Base-by-base conservation (phyloP, 2,113 vertebrate species). In the Paraplagusia blochii region DNA sequence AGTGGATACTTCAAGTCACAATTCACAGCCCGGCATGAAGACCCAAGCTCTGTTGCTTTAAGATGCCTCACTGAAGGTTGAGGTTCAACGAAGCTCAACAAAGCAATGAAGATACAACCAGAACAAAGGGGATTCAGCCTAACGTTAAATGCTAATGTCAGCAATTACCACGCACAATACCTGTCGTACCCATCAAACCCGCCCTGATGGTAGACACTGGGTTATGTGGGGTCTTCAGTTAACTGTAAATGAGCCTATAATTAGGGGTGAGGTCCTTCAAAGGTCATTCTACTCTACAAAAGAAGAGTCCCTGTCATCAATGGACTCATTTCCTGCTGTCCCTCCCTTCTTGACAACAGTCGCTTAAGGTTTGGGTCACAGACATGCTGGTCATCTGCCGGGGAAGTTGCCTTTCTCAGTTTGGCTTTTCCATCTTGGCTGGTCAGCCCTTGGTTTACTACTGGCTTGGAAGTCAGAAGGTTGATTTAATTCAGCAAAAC, bases 301-400 rank as follows among this genome's bases (percentile, higher is more conserved):
- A 57, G 42, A 56, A 40, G 9, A 58, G 52, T 45, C 14, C 40
- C 52, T 82, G 54, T 79, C 69, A 77, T 82, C 82, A 84, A 62
- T 70, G 34, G 4, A 7, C 57, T 63, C 48, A 58, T 72, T 82
- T 57, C 58, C 58, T 14, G 56, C 47, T 77, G 38, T 72, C 71
- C 48, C 62, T 45, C 10, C 55, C 42, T 50, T 63, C 33, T 22
- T 18, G 0, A 44, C 12, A 50, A 5, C 53, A 44, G 62, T 35
- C 43, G 57, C 18, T 43, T 33, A 53, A 40, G 15, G 18, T 33
- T 48, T 46, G 8, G 14, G 44, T 44, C 14, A 67, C 55, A 53
- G 15, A 40, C 4, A n/a, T n/a, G n/a, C n/a, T n/a, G n/a, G n/a
- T n/a, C n/a, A 11, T 13, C 38, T 39, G 11, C 9, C 9, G 7